Evolutionary conservation across 1,140 invertebrate species (phyloP).

Genomic region (Adoxophyes honmai): DNA sequence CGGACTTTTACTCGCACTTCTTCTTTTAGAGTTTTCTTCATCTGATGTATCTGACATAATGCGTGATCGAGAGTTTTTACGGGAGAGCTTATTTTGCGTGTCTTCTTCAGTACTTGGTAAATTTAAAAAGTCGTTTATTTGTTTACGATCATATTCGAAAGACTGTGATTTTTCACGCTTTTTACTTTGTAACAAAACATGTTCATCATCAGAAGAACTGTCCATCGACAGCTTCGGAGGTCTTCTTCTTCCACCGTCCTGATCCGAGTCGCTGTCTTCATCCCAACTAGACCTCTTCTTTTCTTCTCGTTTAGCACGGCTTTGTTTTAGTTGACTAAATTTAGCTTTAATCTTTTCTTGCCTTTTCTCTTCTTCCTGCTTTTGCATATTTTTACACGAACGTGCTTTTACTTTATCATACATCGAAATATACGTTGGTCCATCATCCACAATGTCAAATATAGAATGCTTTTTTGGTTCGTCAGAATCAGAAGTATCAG

Average conservation of each 20-base stretch:
- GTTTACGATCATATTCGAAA: slow-evolving; percentile 57
- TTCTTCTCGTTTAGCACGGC: slow-evolving; percentile 89
- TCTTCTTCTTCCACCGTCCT: slow-evolving; percentile 56
- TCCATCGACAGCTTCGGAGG: slow-evolving; percentile 72
- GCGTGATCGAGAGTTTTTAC: slow-evolving; percentile 77
- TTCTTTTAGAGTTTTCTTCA: slow-evolving; percentile 68
- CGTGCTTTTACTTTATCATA: slow-evolving; percentile 98
- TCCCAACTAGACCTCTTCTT: slow-evolving; percentile 94
- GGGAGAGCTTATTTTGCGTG: slow-evolving; percentile 66
- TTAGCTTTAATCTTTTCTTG: slow-evolving; percentile 93
- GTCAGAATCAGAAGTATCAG: slow-evolving; percentile 82
- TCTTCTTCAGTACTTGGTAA: slow-evolving; percentile 58
- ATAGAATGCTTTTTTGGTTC: slow-evolving; percentile 93
- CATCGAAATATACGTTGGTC: slow-evolving; percentile 96
- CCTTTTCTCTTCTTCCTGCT: slow-evolving; percentile 91
- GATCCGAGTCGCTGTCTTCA: slow-evolving; percentile 84
- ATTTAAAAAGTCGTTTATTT: slow-evolving; percentile 60
- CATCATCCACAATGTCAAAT: slow-evolving; percentile 93
- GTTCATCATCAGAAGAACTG: slow-evolving; percentile 79
- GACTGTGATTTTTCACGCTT: slow-evolving; percentile 67
- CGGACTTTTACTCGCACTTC: slow-evolving; percentile 63
- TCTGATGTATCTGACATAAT: slow-evolving; percentile 80
- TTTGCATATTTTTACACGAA: slow-evolving; percentile 94
- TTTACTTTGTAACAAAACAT: slow-evolving; percentile 51
- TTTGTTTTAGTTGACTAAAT: slow-evolving; percentile 92